Evolutionary conservation across 2,888 invertebrate genomes (phyloP).

Genomic region (Idaea straminata): DNA sequence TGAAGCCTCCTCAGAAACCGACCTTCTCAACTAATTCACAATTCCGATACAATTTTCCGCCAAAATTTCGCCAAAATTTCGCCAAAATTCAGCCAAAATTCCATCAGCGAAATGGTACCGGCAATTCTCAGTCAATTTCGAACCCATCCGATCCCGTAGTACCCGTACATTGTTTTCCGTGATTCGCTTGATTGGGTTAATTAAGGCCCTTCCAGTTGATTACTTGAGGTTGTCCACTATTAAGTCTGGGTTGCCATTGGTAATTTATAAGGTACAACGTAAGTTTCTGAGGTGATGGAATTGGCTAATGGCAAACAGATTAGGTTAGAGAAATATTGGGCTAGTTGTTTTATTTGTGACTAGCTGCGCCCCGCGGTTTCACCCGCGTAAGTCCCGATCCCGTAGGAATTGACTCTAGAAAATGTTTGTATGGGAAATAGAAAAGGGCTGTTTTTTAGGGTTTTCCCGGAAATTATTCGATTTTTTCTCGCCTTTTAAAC

Average conservation of each 20-base stretch:
- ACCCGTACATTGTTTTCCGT: slow-evolving; percentile 42
- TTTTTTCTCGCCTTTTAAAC: too few species aligned
- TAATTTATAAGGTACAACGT: slow-evolving; percentile 4
- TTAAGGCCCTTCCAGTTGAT: slow-evolving; percentile 47
- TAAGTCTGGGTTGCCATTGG: slow-evolving; percentile 24
- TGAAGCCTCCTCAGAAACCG: neutral
- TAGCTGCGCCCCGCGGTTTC: too few species aligned
- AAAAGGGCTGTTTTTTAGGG: too few species aligned
- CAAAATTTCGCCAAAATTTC: slow-evolving; percentile 2
- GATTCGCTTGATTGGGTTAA: slow-evolving; percentile 43
- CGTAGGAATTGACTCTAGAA: too few species aligned
- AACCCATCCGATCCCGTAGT: slow-evolving; percentile 31
- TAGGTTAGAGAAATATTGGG: neutral
- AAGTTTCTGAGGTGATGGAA: slow-evolving; percentile 4
- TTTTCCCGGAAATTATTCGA: too few species aligned
- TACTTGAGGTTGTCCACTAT: slow-evolving; percentile 47
- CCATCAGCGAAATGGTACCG: slow-evolving; percentile 1
- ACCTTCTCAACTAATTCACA: neutral
- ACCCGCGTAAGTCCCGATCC: too few species aligned
- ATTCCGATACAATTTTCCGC: neutral
- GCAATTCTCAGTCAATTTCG: slow-evolving; percentile 27
- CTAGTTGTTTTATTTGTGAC: neutral
- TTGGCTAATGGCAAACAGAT: neutral
- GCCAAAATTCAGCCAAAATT: slow-evolving; percentile 1
- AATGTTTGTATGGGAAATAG: too few species aligned